Conservation (phyloP, 2,113 vertebrate species). For the Plestiodon gilberti region DNA sequence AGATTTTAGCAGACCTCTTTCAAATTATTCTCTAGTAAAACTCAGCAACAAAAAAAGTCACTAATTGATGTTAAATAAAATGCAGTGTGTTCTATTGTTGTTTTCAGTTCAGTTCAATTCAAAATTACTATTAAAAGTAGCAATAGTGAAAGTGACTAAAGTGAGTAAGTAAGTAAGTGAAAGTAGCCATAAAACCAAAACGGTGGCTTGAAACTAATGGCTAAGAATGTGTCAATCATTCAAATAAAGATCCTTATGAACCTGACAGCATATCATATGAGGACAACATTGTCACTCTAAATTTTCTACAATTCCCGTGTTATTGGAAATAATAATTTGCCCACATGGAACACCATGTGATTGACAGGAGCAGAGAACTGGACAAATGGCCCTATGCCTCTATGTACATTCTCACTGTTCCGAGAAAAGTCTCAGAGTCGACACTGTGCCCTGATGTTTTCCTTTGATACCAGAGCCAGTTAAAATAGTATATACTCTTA, state of each 20-base stretch:
- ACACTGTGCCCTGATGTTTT: slow-evolving; percentile 29
- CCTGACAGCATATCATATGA: background rate
- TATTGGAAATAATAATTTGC: background rate
- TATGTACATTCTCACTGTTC: slow-evolving; percentile 23
- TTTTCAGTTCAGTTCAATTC: no score
- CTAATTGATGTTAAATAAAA: no score
- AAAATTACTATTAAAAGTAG: no score
- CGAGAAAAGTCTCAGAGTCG: background rate
- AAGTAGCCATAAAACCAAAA: background rate
- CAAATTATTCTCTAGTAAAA: no score
- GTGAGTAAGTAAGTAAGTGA: background rate
- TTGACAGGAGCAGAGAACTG: background rate
- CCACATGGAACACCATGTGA: background rate
- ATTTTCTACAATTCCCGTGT: background rate
- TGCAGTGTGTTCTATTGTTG: no score
- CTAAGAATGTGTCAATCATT: background rate
- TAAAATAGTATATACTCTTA: slow-evolving; percentile 27
- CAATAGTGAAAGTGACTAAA: no score
- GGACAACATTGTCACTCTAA: background rate
- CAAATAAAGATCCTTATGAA: background rate
- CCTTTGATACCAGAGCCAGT: slow-evolving; percentile 11
- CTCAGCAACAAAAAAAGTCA: no score
- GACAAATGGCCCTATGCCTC: background rate
- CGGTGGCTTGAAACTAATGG: background rate
- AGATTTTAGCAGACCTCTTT: no score